phyloP scores from a whole-genome alignment of 2,797 vertebrate species.

The Urosaurus nigricauda region DNA sequence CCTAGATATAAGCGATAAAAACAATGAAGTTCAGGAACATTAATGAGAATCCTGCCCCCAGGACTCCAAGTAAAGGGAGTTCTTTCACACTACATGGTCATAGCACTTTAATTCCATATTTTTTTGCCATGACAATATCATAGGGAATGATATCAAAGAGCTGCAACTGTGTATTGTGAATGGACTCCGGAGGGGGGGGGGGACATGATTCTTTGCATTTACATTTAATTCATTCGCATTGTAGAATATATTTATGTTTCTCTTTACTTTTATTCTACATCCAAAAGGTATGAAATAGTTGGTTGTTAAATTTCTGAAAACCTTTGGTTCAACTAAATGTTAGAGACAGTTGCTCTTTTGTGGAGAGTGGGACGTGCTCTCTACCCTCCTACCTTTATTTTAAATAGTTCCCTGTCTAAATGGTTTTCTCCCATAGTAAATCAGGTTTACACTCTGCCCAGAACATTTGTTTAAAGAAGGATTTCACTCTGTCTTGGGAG shows the following conservation, averaged over 20 bases:
- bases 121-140: too few species aligned
- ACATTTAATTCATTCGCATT: neutral
- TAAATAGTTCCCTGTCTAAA: slow-evolving; percentile 54
- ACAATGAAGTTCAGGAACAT: too few species aligned
- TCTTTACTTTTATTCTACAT: slow-evolving; percentile 1
- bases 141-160: too few species aligned
- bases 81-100: too few species aligned
- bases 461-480: slow-evolving; percentile 56
- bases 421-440: slow-evolving; percentile 55
- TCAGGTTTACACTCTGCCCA: slow-evolving; percentile 46
- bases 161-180: too few species aligned
- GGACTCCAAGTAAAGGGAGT: too few species aligned
- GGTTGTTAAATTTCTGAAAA: neutral
- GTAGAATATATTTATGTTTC: neutral
- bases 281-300: slow-evolving; percentile 5
- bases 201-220: neutral
- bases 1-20: too few species aligned
- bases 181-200: too few species aligned
- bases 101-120: too few species aligned
- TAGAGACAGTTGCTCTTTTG: neutral
- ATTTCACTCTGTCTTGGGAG: slow-evolving; percentile 45
- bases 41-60: too few species aligned
- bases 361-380: neutral
- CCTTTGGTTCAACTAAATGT: neutral
- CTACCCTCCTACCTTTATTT: neutral